Base-by-base conservation (phyloP, 2,797 vertebrate genomes). In the Bothrops alternatus region DNA sequence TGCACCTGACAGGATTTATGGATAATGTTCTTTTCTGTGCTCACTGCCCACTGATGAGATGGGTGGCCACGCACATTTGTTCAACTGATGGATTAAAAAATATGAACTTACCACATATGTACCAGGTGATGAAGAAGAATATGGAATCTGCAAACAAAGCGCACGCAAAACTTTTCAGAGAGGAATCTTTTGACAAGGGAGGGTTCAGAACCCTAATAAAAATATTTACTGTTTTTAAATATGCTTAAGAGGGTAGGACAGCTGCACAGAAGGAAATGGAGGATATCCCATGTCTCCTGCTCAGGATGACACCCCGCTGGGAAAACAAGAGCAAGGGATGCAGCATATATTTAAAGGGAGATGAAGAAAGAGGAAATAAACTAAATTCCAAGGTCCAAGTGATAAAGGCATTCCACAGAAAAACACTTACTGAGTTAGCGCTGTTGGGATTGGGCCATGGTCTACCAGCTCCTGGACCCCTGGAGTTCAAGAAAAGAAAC, bases 391-490 rank as follows among this genome's bases (percentile, higher is more conserved):
- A 90, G 12, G n/a, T 11, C 37, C 63, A 90, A 91, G 32, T 7
- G 14, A 61, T n/a, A 5, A 65, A 93, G 65, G 57, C 57, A 86
- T 85, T 89, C n/a, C 3, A 82, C 20, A 0, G 0, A 0, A 2
- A 13, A 90, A 92, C 94, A 99, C 99, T 99, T 97, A 99, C 99
- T 97, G 99, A 99, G 97, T 99, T 99, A 98, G 98, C 98, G 96
- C 98, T 99, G 98, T 99, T 99, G 93, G 99, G 99, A 98, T 99
- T 99, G 89, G 99, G 99, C 99, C 99, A 99, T 92, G 99, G 99
- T 96, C 99, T 98, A 92, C 99, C 99, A 0, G 99, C 99, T 93
- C 99, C 99, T 0, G 99, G 99, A 94, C 99, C 99, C 99, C 99
- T 99, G 95, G 26, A 95, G 90, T 60, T 82, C 82, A 82, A 93